Evolutionary conservation across 2,797 vertebrate species (phyloP).

Genomic region (Leptodactylus fallax): DNA sequence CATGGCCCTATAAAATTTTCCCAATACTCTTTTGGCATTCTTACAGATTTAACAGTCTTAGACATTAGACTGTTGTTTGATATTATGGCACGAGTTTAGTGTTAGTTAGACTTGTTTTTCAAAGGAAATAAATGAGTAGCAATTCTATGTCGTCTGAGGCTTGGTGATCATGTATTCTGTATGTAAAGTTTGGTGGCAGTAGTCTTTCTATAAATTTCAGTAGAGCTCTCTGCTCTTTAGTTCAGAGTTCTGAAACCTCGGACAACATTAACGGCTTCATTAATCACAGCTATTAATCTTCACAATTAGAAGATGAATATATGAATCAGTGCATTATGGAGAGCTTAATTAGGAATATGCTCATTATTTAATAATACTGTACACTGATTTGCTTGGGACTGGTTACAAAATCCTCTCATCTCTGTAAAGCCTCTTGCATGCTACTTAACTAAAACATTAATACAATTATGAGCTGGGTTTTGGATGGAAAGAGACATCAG

Average conservation of each 20-base stretch:
- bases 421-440: background rate
- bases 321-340: background rate
- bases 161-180: constrained; percentile 6
- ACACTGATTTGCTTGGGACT: constrained; percentile 27
- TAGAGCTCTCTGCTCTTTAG: constrained; percentile 21
- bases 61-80: background rate
- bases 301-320: constrained; percentile 20
- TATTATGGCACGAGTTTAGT: background rate
- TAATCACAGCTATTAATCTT: constrained; percentile 51
- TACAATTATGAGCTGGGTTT: background rate
- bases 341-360: constrained; percentile 32
- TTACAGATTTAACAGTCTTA: background rate
- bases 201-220: constrained; percentile 44
- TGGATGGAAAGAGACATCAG: background rate
- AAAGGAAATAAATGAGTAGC: background rate
- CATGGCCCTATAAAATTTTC: background rate
- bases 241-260: constrained; percentile 33
- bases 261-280: constrained; percentile 27
- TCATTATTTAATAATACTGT: background rate
- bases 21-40: background rate
- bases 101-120: background rate
- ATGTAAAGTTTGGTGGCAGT: constrained; percentile 32
- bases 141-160: background rate
- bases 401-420: constrained; percentile 2
- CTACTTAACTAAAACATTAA: background rate